Conservation (phyloP, 2,888 invertebrate genomes). For the Philereme vetulata region DNA sequence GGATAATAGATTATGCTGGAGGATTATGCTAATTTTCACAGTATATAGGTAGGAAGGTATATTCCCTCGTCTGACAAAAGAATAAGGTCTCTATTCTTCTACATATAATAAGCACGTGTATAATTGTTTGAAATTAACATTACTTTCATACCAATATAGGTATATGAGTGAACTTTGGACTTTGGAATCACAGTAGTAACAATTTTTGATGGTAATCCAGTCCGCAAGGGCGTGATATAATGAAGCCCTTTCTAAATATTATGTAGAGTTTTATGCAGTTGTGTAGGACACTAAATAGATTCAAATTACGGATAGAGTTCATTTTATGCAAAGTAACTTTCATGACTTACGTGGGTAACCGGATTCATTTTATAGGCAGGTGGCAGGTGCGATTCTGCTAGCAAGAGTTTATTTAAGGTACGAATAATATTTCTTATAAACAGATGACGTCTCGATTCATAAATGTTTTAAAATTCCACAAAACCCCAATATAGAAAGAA, state of each 20-base stretch:
- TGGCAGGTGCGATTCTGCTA: neutral
- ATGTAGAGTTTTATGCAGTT: too few relatives aligned
- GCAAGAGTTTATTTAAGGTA: neutral
- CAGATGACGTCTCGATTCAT: neutral
- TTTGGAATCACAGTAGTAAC: constrained; percentile 25
- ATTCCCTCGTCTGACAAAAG: too few relatives aligned
- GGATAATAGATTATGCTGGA: too few relatives aligned
- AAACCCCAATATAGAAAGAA: neutral
- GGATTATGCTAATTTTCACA: too few relatives aligned
- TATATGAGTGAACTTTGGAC: constrained; percentile 36
- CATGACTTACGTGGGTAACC: constrained; percentile 57
- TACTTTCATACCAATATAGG: neutral
- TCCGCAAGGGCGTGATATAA: neutral
- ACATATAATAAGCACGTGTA: too few relatives aligned
- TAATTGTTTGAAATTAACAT: too few relatives aligned
- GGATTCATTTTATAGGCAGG: constrained; percentile 56
- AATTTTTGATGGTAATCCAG: neutral
- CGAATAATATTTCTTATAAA: neutral
- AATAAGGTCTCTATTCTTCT: too few relatives aligned
- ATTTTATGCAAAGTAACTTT: neutral
- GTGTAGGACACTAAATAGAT: too few relatives aligned
- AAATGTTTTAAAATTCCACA: neutral
- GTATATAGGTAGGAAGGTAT: too few relatives aligned
- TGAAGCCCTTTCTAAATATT: too few relatives aligned
- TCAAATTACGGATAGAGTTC: neutral